Conservation (phyloP, 2,888 invertebrate genomes). For the Cheilosia impressa region DNA sequence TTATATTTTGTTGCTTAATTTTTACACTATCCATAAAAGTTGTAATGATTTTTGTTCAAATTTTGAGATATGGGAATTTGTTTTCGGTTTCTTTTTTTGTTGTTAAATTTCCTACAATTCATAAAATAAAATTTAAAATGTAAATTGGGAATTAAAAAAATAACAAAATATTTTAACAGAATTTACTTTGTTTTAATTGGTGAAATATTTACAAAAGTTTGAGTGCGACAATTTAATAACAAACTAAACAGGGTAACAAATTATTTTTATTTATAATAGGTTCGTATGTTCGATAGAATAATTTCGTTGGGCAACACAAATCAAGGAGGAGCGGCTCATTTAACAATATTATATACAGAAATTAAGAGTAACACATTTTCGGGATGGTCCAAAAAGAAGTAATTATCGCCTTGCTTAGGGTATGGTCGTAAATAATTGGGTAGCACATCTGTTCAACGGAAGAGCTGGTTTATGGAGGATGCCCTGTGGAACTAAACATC, state of each 20-base stretch:
- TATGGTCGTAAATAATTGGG: not conserved
- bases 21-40: conserved; percentile 50
- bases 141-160: not conserved
- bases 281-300: not conserved
- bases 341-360: conserved; percentile 11
- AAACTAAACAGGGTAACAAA: not conserved
- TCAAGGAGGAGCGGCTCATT: not conserved
- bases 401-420: conserved; percentile 1
- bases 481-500: not conserved
- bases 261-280: not conserved
- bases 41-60: conserved; percentile 4
- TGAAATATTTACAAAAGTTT: too few relatives aligned
- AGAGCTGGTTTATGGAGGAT: not conserved
- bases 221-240: too few relatives aligned
- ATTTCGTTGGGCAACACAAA: not conserved
- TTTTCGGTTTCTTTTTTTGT: not conserved
- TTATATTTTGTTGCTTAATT: conserved; percentile 10
- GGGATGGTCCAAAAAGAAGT: conserved; percentile 16
- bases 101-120: conserved; percentile 13
- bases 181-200: not conserved
- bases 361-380: not conserved
- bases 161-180: not conserved
- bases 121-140: not conserved
- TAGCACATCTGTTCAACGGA: not conserved
- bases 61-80: conserved; percentile 55